These are phyloP conservation scores for Montipora sp. DNA, from an alignment of 64 coral and sea anemone species.

Conservation along the genomic window DNA sequence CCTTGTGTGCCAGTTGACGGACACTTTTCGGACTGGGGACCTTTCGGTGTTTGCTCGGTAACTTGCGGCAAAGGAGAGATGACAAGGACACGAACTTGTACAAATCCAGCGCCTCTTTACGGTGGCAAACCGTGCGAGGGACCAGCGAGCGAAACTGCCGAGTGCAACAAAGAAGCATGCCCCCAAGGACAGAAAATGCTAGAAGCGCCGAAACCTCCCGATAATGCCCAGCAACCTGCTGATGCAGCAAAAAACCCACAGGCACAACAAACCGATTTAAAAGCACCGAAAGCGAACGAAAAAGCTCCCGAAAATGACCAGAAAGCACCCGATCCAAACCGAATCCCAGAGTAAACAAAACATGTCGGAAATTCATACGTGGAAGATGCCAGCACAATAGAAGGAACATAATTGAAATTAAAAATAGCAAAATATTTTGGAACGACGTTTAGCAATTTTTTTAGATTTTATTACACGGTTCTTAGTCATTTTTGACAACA, in stretches of 20 bases:
- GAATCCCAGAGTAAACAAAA: neutral
- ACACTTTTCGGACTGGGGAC: neutral
- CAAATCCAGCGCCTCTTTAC: slow-evolving; percentile 23
- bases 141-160: neutral
- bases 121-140: neutral
- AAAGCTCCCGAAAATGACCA: neutral
- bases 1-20: slow-evolving; percentile 57
- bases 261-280: neutral
- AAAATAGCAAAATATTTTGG: too few relatives aligned
- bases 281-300: neutral
- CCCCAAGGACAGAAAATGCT: too few relatives aligned
- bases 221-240: neutral
- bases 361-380: too few relatives aligned
- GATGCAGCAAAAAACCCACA: neutral
- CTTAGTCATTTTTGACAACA: too few relatives aligned
- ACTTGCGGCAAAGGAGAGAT: slow-evolving; percentile 21
- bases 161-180: neutral
- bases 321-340: neutral
- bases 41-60: slow-evolving; percentile 1
- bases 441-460: too few relatives aligned
- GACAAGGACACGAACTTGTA: slow-evolving; percentile 15
- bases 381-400: too few relatives aligned
- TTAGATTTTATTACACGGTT: too few relatives aligned
- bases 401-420: too few relatives aligned
- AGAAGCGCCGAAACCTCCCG: neutral